Evolutionary conservation across 2,888 invertebrate genomes (phyloP), one percentile per base, ranked within the genome.

Genomic region (Thalpophila matura): DNA sequence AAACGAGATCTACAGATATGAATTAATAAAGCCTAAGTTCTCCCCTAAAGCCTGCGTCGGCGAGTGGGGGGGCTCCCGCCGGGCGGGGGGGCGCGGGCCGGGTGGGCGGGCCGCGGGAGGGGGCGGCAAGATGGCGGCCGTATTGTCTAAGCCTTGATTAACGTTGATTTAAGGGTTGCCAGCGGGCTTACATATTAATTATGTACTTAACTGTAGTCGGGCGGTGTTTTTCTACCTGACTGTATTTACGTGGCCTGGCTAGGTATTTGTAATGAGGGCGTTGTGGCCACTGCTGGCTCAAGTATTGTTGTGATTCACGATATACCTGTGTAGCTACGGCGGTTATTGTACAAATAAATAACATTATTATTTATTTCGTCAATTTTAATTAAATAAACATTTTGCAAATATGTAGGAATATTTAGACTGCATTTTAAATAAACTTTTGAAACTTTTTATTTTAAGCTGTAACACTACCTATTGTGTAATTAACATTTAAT

Each of bases 131-230:
- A 93, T 93, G 93, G 93, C 93, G 86, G 90, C 87, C 89, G 88
- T 86, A 91, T 93, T 93, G 94, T 93, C 93, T 94, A 89, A 91
- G 87, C 87, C 87, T 90, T 93, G 93, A 93, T 94, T 93, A 93
- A 89, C 88, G 91, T 88, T 85, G 89, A 90, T 91, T 90, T 89
- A 88, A 89, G 91, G 90, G 90, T 87, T 85, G 88, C 82, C 86
- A 81, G 76, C 73, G 77, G 80, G 89, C 88, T 89, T 90, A 93
- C 92, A 92, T 93, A 92, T 93, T 94, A 94, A 94, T 94, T 94
- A 94, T 94, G 89, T 94, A 90, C 91, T 91, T 88, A 90, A 75
- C 79, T 77, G 81, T 75, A 80, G 81, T 85, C 65, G 65, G 67
- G 72, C 65, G 61, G 60, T 76, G 75, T 81, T 85, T 86, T 83